Evolutionary conservation across 2,113 vertebrate genomes (phyloP), one percentile per base, ranked within the genome.

Genomic region (Oceanodroma tethys): DNA sequence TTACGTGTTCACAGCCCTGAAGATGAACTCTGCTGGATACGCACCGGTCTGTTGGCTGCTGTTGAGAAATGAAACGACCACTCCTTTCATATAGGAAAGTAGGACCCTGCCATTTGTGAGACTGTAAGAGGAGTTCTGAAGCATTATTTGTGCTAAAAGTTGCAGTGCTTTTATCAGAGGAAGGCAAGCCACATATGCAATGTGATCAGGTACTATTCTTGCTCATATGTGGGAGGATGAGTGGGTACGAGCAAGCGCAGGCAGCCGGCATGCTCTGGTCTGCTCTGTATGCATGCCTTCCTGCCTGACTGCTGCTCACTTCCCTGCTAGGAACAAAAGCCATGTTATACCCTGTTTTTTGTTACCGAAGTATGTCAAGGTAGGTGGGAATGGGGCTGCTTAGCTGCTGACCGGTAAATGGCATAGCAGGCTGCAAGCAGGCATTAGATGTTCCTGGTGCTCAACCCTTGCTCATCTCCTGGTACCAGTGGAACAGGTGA

Each of bases 401-500:
- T 70, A 27, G 20, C 27, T 0, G 0, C 19, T 70, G 42, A 29
- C 7, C 0, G 2, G 15, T 52, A 30, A 8, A 34, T 0, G 0
- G 7, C 3, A 1, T 9, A 76, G 48, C 17, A 67, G 32, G 34
- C 42, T 92, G 43, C 34, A 78, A 27, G 13, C 0, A 60, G 25
- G 7, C 0, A 0, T 38, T 67, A 55, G 13, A 8, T 7, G 2
- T 11, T 81, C 6, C 10, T 1, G 0, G 17, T 45, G 10, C 32
- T 85, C 0, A 0, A 18, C 6, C 1, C 12, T 55, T 45, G 22
- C 38, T 21, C 12, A 6, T 38, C 18, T 43, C 30, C 25, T 29
- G 10, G 27, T 50, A 29, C 34, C 40, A 13, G 18, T 10, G 11
- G 34, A 55, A 11, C 8, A 63, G 19, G 5, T 62, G 38, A 17